Evolutionary conservation across 2,888 invertebrate genomes (phyloP).

Genomic region (Pogonocherus hispidulus): DNA sequence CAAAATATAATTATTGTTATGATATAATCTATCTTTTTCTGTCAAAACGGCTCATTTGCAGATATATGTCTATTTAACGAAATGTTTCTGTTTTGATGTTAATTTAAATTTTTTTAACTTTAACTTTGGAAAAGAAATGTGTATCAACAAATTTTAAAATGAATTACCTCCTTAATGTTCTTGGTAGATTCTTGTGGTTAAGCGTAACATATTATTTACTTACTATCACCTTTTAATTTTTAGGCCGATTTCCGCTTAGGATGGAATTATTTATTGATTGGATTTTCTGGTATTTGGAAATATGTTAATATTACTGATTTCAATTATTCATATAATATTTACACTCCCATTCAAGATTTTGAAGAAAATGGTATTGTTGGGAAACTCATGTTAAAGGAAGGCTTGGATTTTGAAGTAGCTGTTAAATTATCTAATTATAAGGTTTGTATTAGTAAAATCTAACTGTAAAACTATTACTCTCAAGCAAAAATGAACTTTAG

Average conservation of each 20-base stretch:
- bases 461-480: too few relatives aligned
- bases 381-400: conserved; percentile 77
- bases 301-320: conserved; percentile 79
- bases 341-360: conserved; percentile 83
- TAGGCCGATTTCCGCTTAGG: conserved; percentile 82
- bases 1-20: too few relatives aligned
- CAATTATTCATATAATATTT: conserved; percentile 83
- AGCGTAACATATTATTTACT: neutral
- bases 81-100: too few relatives aligned
- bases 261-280: conserved; percentile 81
- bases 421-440: conserved; percentile 79
- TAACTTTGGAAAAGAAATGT: too few relatives aligned
- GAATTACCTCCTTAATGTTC: too few relatives aligned
- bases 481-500: too few relatives aligned
- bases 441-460: conserved; percentile 60
- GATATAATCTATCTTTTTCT: too few relatives aligned
- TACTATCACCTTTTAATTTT: conserved; percentile 40
- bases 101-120: too few relatives aligned
- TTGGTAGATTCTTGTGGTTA: too few relatives aligned
- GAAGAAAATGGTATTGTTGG: conserved; percentile 83
- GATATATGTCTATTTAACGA: too few relatives aligned
- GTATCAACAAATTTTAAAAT: too few relatives aligned
- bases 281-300: conserved; percentile 85
- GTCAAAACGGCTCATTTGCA: too few relatives aligned
- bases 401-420: conserved; percentile 80